Conservation (phyloP, 2,113 vertebrate genomes). For the Pagrus major region DNA sequence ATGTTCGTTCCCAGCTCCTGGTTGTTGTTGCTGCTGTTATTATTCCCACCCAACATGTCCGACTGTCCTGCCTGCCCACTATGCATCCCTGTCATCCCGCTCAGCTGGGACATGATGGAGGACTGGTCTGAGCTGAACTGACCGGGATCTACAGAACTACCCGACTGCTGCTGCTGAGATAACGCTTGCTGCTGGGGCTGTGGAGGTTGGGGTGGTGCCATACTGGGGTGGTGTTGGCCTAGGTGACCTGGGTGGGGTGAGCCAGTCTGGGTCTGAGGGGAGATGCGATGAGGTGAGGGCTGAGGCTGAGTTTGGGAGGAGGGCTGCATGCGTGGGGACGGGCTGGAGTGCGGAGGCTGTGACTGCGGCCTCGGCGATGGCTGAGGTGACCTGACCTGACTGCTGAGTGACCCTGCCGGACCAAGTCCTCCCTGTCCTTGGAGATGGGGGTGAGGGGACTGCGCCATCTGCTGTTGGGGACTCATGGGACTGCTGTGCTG, state of each 20-base stretch:
- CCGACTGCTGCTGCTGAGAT: conserved; percentile 84
- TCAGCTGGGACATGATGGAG: conserved; percentile 94
- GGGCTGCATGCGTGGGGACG: conserved; percentile 95
- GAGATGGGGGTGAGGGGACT: conserved; percentile 95
- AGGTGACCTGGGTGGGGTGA: conserved; percentile 91
- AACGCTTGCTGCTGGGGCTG: conserved; percentile 79
- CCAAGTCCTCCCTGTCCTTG: conserved; percentile 89
- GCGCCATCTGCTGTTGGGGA: conserved; percentile 89
- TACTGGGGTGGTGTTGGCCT: conserved; percentile 82
- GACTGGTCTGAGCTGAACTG: conserved; percentile 84
- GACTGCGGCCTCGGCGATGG: conserved; percentile 95
- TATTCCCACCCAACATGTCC: conserved; percentile 89
- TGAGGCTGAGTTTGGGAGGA: conserved; percentile 89
- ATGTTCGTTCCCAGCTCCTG: conserved; percentile 93
- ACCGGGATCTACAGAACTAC: conserved; percentile 83
- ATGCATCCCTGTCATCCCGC: conserved; percentile 93
- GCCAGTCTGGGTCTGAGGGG: conserved; percentile 92
- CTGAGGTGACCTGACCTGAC: conserved; percentile 96
- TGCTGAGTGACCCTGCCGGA: conserved; percentile 90
- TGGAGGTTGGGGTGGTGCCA: conserved; percentile 88
- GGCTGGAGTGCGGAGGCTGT: conserved; percentile 96
- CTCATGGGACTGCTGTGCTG: conserved; percentile 97
- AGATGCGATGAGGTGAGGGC: conserved; percentile 96
- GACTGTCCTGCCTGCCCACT: conserved; percentile 88
- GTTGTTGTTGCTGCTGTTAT: conserved; percentile 85